Evolutionary conservation across 1,140 invertebrate species (phyloP).

Genomic region (Matsumurasca onukii): DNA sequence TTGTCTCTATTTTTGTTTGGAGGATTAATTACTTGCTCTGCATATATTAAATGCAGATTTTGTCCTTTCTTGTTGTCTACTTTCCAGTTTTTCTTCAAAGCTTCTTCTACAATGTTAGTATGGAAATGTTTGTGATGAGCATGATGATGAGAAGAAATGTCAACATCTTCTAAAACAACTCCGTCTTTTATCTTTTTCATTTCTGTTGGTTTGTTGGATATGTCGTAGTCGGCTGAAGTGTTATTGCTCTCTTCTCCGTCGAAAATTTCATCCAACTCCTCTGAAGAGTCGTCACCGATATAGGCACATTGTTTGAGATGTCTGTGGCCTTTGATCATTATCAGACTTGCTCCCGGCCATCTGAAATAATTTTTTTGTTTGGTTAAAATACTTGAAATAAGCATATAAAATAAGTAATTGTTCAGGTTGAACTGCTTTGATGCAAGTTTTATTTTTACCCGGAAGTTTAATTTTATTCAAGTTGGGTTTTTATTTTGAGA

Average conservation of each 20-base stretch:
- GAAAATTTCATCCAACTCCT: constrained; percentile 64
- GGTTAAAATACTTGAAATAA: too few relatives aligned
- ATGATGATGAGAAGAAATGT: not conserved
- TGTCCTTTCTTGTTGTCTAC: constrained; percentile 20
- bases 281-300: constrained; percentile 74
- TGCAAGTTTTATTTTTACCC: too few relatives aligned
- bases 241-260: constrained; percentile 48
- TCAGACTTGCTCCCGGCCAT: constrained; percentile 71
- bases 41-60: constrained; percentile 13
- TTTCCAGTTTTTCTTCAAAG: constrained; percentile 16
- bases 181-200: constrained; percentile 40
- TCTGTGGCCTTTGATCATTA: constrained; percentile 72
- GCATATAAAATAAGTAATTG: too few relatives aligned
- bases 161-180: constrained; percentile 1
- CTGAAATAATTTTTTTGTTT: too few relatives aligned
- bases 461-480: too few relatives aligned
- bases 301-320: constrained; percentile 77
- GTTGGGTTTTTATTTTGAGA: too few relatives aligned
- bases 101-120: not conserved
- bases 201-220: constrained; percentile 26
- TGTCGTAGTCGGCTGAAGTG: constrained; percentile 36
- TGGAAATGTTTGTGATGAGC: not conserved
- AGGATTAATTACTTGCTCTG: constrained; percentile 9
- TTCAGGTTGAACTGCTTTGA: too few relatives aligned
- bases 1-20: constrained; percentile 10